Base-by-base conservation (phyloP, 2,888 invertebrate species). In the Aricia artaxerxes region DNA sequence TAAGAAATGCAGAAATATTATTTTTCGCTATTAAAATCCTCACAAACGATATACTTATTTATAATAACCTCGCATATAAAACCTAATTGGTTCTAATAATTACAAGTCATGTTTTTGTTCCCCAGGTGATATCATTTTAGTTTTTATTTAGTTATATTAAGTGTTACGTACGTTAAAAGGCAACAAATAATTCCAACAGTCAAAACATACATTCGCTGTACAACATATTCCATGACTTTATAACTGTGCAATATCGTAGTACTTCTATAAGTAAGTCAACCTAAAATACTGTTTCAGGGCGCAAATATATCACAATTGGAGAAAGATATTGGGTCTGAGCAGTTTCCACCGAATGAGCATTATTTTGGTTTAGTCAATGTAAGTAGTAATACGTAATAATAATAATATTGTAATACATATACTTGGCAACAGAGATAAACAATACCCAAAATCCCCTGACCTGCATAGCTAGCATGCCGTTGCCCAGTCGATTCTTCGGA, bases 331-430 rank as follows among this genome's bases (percentile, higher is more conserved):
- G 99, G 99, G 88, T 97, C 98, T 87, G 99, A 99, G 95, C 98
- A 99, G 91, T 98, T 99, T 95, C 99, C 99, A 88, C 97, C 98
- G 82, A 99, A 99, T 94, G 99, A 99, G 92, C 99, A 99, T 94
- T 99, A 99, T 94, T 99, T 99, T 95, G 99, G 99, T 89, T 96
- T 99, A 94, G 99, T 99, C 83, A 99, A 99, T 96, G 99, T 99
- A 95, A 97, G 97, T 96, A 85, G 9, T 31, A 31, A 24, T n/a
- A 80, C 31, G 35, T 73, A 44, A n/a, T 35, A 13, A 16, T 57
- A 60, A 16, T n/a, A 6, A 31, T 49, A 31, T 72, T 61, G 78
- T 78, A 61, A 69, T 75, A 72, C 35, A 69, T 3, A 35, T 4
- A 69, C 4, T 35, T 13, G 35, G 4, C 35, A 69, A 69, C 31